phyloP scores from a whole-genome alignment of 1,140 invertebrate species.

The Sarcophaga bullata region DNA sequence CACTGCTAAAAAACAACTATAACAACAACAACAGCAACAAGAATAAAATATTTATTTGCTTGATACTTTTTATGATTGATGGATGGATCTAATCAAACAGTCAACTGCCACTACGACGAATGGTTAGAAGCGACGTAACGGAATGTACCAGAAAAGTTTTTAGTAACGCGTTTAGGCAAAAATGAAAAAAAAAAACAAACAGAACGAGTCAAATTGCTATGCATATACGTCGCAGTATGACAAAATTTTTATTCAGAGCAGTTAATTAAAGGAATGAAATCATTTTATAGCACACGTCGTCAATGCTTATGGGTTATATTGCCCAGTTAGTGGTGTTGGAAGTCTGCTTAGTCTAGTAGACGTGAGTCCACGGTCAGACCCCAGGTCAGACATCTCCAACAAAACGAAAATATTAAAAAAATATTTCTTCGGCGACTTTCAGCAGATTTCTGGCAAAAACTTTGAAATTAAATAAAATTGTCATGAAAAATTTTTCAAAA shows the following conservation, averaged over 20 bases:
- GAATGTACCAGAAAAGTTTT: slow-evolving; percentile 2
- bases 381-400: no score
- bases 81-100: neutral
- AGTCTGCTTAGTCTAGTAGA: no score
- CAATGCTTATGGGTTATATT: no score
- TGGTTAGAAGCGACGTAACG: neutral
- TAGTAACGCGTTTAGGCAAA: neutral
- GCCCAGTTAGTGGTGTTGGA: no score
- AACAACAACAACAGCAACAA: neutral
- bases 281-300: neutral
- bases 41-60: neutral
- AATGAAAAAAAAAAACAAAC: neutral
- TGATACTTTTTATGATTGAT: slow-evolving; percentile 3
- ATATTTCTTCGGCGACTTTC: no score
- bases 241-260: neutral
- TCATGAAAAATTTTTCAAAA: no score
- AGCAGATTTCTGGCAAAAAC: no score
- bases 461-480: no score
- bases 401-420: no score
- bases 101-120: neutral
- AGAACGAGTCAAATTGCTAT: no score
- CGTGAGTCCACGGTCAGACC: no score
- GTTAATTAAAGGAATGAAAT: neutral
- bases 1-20: neutral
- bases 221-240: no score